These are phyloP conservation scores for Turdus rufiventris DNA, from an alignment of 2,113 vertebrate genomes.

Conservation along the genomic window DNA sequence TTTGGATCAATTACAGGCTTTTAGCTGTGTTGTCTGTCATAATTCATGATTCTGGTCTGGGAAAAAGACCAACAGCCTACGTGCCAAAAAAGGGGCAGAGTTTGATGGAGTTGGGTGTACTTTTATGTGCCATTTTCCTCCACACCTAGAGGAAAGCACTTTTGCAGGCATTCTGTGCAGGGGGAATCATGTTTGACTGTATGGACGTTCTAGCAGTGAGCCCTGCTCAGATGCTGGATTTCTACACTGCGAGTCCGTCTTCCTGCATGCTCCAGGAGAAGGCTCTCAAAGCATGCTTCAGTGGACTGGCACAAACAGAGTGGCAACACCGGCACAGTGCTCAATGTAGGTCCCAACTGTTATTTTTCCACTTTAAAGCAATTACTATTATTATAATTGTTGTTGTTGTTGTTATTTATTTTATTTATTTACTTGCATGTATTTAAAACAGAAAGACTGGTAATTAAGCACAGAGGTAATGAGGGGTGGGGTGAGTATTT, in stretches of 20 bases:
- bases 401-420: background rate
- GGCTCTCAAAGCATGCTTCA: slow-evolving; percentile 89
- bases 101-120: slow-evolving; percentile 96
- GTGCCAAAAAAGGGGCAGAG: slow-evolving; percentile 89
- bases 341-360: slow-evolving; percentile 88
- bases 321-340: slow-evolving; percentile 92
- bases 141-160: slow-evolving; percentile 83
- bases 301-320: slow-evolving; percentile 87
- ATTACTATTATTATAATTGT: background rate
- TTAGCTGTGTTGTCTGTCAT: slow-evolving; percentile 84
- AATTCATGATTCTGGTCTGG: slow-evolving; percentile 90
- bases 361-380: slow-evolving; percentile 62
- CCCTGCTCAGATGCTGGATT: slow-evolving; percentile 87
- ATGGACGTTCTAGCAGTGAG: slow-evolving; percentile 91
- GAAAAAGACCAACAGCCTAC: slow-evolving; percentile 83
- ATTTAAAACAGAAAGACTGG: slow-evolving; percentile 28
- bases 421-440: slow-evolving; percentile 63
- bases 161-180: slow-evolving; percentile 75
- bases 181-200: slow-evolving; percentile 92
- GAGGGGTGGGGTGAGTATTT: slow-evolving; percentile 39
- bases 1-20: slow-evolving; percentile 86
- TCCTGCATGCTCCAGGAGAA: slow-evolving; percentile 93
- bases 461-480: slow-evolving; percentile 35
- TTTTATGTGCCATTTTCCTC: slow-evolving; percentile 81
- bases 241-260: slow-evolving; percentile 88